phyloP scores from a whole-genome alignment of 2,888 invertebrate genomes.

The Laothoe populi region DNA sequence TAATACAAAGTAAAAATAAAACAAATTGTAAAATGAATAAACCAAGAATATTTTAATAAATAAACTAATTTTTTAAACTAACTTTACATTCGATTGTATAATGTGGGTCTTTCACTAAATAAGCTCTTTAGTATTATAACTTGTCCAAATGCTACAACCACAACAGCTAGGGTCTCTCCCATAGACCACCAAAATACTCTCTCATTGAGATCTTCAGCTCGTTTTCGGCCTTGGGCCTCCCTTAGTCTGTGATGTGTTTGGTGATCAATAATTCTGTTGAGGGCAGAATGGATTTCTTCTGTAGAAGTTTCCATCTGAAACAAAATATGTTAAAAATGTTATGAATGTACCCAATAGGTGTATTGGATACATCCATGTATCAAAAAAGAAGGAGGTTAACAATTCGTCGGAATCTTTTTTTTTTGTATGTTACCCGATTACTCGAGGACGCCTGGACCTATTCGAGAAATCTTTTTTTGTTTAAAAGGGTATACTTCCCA shows the following conservation, averaged over 20 bases:
- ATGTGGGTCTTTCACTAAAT: conserved; percentile 86
- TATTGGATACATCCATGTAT: no score
- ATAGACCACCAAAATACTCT: conserved; percentile 97
- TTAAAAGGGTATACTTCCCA: no score
- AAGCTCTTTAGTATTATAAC: conserved; percentile 96
- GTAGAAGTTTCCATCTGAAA: conserved; percentile 96
- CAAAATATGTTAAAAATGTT: conserved; percentile 25
- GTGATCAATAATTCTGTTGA: conserved; percentile 95
- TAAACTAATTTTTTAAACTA: conserved; percentile 62
- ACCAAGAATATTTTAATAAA: conserved; percentile 70
- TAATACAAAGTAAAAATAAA: conserved; percentile 34
- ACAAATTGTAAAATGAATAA: conserved; percentile 43
- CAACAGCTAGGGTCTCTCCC: conserved; percentile 93
- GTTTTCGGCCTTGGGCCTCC: conserved; percentile 97
- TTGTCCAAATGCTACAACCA: conserved; percentile 95
- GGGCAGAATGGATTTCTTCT: conserved; percentile 94
- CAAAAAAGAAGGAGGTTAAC: no score
- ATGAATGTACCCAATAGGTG: no score
- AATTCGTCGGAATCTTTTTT: no score
- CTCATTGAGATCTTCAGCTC: conserved; percentile 98
- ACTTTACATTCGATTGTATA: conserved; percentile 75
- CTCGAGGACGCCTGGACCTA: no score
- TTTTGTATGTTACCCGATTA: no score
- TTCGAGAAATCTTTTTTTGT: no score
- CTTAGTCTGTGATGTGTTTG: conserved; percentile 98